Base-by-base conservation (phyloP, 1,140 invertebrate genomes). In the Psilanteris sp. region DNA sequence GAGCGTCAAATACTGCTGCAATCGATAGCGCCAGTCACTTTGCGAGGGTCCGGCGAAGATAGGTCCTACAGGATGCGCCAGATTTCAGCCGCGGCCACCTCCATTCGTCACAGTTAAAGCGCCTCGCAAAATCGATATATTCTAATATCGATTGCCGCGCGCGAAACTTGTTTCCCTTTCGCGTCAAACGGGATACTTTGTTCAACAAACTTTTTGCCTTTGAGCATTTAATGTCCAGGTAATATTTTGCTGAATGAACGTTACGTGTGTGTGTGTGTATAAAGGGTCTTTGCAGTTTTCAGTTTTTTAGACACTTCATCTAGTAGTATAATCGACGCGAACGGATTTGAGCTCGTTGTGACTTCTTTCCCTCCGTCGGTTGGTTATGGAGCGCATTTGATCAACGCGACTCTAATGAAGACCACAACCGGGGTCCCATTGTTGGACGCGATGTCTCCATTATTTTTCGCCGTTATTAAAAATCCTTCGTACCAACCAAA, bases 381-480 rank as follows among this genome's bases (percentile, higher is more conserved):
- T 52, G 44, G 43, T 67, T 62, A 29, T 11, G 39, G 54, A 64
- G 29, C 68, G 75, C 72, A 81, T 79, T 81, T 81, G 77, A 81
- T 81, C 77, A 78, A 52, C 37, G 72, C 64, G 59, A 66, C 55
- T 79, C 67, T 81, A 81, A 81, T 79, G 77, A 81, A 81, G 79
- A 81, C 74, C 71, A 77, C 77, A 67, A 77, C 36, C 50, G 31
- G 57, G 61, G 54, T 48, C 14, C 66, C 32, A 77, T 77, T 71
- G 74, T 71, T 71, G 70, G 54, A 54, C 68, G 54, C 50, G 71
- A 71, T 79, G 75, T 81, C 77, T 81, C 79, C 77, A 79, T 81
- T 79, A 79, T 79, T 81, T 81, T 80, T 79, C 71, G 70, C 74
- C 79, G 74, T 81, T 81, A 81, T 81, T 81, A 81, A 81, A 79